Evolutionary conservation across 1,140 invertebrate genomes (phyloP).

Genomic region (Episyrphus balteatus): DNA sequence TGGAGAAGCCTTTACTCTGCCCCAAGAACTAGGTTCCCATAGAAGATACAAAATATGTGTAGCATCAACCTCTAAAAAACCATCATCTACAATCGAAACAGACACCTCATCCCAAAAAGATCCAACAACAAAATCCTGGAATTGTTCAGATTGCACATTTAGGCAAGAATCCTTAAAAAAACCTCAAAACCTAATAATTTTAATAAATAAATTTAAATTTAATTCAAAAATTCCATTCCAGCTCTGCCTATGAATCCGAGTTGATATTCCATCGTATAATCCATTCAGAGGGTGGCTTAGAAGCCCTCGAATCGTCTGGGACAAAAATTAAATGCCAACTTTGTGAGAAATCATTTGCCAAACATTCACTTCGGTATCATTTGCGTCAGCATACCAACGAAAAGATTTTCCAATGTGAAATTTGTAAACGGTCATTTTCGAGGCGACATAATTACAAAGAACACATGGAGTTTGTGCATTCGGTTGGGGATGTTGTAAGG

Average conservation of each 20-base stretch:
- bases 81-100: neutral
- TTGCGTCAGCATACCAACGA: conserved; percentile 65
- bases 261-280: conserved; percentile 26
- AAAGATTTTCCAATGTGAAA: conserved; percentile 53
- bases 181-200: neutral
- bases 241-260: conserved; percentile 21
- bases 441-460: conserved; percentile 47
- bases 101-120: neutral
- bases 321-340: conserved; percentile 50
- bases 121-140: conserved; percentile 4
- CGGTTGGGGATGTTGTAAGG: neutral
- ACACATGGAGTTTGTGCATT: conserved; percentile 43
- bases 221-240: conserved; percentile 23
- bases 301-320: conserved; percentile 11
- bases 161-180: conserved; percentile 2
- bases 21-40: conserved; percentile 61
- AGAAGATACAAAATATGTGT: conserved; percentile 46
- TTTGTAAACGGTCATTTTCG: conserved; percentile 52
- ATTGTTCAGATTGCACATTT: conserved; percentile 21
- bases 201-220: conserved; percentile 7
- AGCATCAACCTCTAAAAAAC: conserved; percentile 8
- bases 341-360: conserved; percentile 58
- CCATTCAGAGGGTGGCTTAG: conserved; percentile 16
- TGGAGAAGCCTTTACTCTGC: conserved; percentile 51
- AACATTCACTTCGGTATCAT: conserved; percentile 55